Base-by-base conservation (phyloP, 2,113 vertebrate genomes). In the Scopus umbretta region DNA sequence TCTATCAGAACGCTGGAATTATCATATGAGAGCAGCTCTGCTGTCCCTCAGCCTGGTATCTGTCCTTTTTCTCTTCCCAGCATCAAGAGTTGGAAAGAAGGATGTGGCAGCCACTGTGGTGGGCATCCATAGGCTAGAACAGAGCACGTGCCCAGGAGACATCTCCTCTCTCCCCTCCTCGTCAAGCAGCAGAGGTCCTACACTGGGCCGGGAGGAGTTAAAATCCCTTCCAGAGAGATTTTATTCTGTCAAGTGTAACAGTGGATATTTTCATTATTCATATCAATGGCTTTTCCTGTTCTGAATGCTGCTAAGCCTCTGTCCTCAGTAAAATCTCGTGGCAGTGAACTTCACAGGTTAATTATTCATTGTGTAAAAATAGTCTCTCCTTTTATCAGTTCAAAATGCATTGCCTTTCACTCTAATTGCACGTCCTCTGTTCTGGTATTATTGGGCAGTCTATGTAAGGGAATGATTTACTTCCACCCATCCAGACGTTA, bases 291-390 rank as follows among this genome's bases (percentile, higher is more conserved):
- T 96, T 91, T 92, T 95, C 92, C 78, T 90, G 52, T 90, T 92
- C 95, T 91, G 84, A 92, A 85, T 74, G 85, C 84, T 83, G 47
- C 84, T 80, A 91, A 85, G 66, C 70, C 29, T 85, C 74, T 50
- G 32, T 91, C 78, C 87, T 82, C 3, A 0, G 74, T 91, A 92
- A 92, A 95, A 86, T 91, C n/a, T 2, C 1, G 5, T 67, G 87
- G 55, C 87, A 94, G 78, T 83, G 91, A 96, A 96, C 84, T 89
- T 96, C 67, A 74, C 71, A 82, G 86, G 91, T 95, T 97, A 97
- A 95, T 94, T 91, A 95, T 97, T 96, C 87, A 90, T 95, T 94
- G 74, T 90, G 45, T 95, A 86, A 90, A 95, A 96, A 82, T 75
- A 85, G 62, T 82, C 62, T 91, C 55, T 92, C 66, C 66, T 95